Evolutionary conservation across 2,797 vertebrate genomes (phyloP).

Genomic region (Tarsius wallacei): DNA sequence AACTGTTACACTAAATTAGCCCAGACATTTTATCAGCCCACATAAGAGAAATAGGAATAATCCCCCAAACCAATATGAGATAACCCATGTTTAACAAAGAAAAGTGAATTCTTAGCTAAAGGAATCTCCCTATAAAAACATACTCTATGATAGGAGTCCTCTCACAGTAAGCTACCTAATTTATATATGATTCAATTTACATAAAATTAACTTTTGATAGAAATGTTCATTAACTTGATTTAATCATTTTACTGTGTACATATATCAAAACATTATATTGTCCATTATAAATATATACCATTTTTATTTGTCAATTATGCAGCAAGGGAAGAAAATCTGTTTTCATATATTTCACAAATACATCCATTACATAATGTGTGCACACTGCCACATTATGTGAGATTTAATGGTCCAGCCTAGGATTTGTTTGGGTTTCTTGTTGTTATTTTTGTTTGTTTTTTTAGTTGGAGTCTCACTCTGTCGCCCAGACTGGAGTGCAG

Average conservation of each 20-base stretch:
- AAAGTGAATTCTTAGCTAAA: slow-evolving; percentile 3
- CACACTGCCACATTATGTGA: neutral
- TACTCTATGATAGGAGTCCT: neutral
- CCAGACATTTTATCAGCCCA: neutral
- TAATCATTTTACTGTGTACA: neutral
- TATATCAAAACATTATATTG: neutral
- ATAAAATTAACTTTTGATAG: neutral
- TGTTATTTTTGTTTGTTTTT: too few species aligned
- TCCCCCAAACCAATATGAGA: neutral
- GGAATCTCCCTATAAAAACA: slow-evolving; percentile 1
- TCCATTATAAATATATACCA: neutral
- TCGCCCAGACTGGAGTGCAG: too few species aligned
- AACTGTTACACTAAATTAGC: neutral
- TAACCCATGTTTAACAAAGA: slow-evolving; percentile 3
- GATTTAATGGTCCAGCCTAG: neutral
- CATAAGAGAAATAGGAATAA: slow-evolving; percentile 2
- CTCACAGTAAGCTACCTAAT: neutral
- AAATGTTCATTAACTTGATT: neutral
- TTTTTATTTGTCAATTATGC: neutral
- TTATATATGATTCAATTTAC: neutral
- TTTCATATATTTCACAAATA: neutral
- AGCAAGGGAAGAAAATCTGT: neutral
- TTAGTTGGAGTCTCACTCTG: too few species aligned
- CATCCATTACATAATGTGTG: neutral
- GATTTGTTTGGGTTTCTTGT: too few species aligned